Base-by-base conservation (phyloP, 2,888 invertebrate genomes). In the Sialis fuliginosa region DNA sequence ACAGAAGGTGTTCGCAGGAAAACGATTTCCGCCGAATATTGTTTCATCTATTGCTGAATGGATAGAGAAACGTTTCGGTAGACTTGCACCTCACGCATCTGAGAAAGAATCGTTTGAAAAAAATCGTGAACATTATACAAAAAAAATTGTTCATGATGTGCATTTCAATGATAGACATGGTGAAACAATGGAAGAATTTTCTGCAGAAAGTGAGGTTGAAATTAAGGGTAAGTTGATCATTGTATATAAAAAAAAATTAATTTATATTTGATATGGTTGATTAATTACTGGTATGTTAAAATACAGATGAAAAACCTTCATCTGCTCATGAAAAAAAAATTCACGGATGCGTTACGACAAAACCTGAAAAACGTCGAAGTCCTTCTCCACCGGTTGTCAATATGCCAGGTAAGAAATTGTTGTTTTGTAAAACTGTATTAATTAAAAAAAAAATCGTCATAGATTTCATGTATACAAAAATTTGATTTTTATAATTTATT, bases 51-150 rank as follows among this genome's bases (percentile, higher is more conserved):
- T 70, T 52, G 75, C 77, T 47, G 75, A 79, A 62, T 77, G 77
- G 50, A 79, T 88, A 55, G 85, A 86, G 62, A 74, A 78, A 59
- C 77, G 76, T 57, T 79, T 75, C 61, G 87, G 87, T 1, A 75
- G 85, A 42, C 62, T 80, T 55, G 67, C 68, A 37, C 81, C 86
- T 1, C 68, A 75, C 49, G 70, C 79, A 52, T 74, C 79, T 51
- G 77, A 79, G 47, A 75, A 74, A 53, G 75, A 74, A 48, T 73
- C 76, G n/a, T 87, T 79, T 60, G 79, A 82, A 30, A 73, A 69
- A 47, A 73, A 78, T 53, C 77, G 77, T 49, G 66, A 70, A 5
- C 62, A 63, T 44, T 72, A 77, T 51, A 69, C 76, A 52, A 75
- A 76, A 52, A 74, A 79, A 66, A 72, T 86, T 13, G 74, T 71